phyloP scores from a whole-genome alignment of 2,888 invertebrate species.

The Drosophila kuntzei region DNA sequence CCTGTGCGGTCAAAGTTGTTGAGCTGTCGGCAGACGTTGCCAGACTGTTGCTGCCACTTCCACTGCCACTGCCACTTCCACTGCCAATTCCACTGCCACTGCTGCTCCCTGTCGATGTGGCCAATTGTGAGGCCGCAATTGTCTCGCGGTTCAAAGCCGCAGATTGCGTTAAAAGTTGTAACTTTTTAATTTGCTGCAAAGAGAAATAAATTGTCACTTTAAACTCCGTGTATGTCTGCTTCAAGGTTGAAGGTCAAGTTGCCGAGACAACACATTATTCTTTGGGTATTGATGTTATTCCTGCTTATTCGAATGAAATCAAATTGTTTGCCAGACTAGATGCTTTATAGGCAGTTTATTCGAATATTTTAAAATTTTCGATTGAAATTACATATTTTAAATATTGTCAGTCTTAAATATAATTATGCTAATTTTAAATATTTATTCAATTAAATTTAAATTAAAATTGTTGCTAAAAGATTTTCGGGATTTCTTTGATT shows the following conservation, averaged over 20 bases:
- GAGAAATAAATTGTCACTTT: slow-evolving; percentile 7
- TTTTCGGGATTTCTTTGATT: no score
- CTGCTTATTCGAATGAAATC: slow-evolving; percentile 7
- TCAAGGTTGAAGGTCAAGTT: slow-evolving; percentile 16
- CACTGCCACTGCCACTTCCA: not conserved
- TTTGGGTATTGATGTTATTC: not conserved
- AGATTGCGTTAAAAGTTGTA: slow-evolving; percentile 85
- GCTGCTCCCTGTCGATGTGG: slow-evolving; percentile 83
- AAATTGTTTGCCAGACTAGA: not conserved
- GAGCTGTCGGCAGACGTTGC: slow-evolving; percentile 71
- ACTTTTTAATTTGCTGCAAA: slow-evolving; percentile 85
- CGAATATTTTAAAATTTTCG: no score
- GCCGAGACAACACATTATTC: slow-evolving; percentile 16
- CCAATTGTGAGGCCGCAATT: slow-evolving; percentile 85
- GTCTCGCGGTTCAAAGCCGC: slow-evolving; percentile 85
- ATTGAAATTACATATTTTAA: no score
- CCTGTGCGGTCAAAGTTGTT: slow-evolving; percentile 71
- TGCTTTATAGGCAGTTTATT: no score
- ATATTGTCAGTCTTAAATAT: no score
- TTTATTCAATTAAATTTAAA: no score
- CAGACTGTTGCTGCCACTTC: slow-evolving; percentile 40
- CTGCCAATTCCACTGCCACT: no score
- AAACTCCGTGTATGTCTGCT: not conserved
- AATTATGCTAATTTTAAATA: no score
- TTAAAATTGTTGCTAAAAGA: no score